A percentile compares a stretch with the other conserved stretches of the same genome.
phyloP scores from a whole-genome alignment of 1,140 invertebrate genomes.

The Drosophila mayri region DNA sequence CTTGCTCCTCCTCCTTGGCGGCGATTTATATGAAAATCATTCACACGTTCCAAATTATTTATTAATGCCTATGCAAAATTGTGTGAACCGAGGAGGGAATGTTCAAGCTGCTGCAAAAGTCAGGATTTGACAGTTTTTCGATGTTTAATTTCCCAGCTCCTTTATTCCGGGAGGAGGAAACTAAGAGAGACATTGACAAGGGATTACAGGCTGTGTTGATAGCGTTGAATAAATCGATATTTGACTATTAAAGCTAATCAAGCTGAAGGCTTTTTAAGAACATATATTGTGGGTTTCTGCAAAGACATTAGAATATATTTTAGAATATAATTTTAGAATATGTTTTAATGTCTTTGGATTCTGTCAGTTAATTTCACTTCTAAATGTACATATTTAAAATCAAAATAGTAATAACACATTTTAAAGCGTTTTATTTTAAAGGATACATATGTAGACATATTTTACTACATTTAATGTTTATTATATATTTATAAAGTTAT shows the following conservation, averaged over 20 bases:
- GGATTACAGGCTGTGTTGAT: constrained; percentile 8
- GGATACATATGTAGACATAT: too few relatives aligned
- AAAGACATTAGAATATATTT: too few relatives aligned
- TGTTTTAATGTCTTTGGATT: too few relatives aligned
- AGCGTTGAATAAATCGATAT: constrained; percentile 23
- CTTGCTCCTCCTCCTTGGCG: constrained; percentile 29
- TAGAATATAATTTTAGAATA: too few relatives aligned
- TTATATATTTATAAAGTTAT: neutral
- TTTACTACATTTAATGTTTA: too few relatives aligned
- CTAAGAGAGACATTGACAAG: constrained; percentile 31
- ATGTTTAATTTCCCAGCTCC: constrained; percentile 33
- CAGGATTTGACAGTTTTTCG: constrained; percentile 37
- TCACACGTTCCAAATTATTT: constrained; percentile 79
- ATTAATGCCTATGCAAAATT: constrained; percentile 76
- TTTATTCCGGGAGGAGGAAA: neutral
- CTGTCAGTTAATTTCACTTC: rapidly evolving
- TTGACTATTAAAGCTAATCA: constrained; percentile 6
- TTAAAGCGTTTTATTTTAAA: too few relatives aligned
- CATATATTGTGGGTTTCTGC: too few relatives aligned
- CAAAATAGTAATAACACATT: too few relatives aligned
- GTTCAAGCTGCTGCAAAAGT: constrained; percentile 32
- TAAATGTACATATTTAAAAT: neutral
- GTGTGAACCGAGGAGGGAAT: constrained; percentile 14
- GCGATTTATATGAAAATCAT: constrained; percentile 77
- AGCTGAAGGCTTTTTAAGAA: neutral